Base-by-base conservation (phyloP, 2,113 vertebrate genomes). In the Neolamprologus variostigma region DNA sequence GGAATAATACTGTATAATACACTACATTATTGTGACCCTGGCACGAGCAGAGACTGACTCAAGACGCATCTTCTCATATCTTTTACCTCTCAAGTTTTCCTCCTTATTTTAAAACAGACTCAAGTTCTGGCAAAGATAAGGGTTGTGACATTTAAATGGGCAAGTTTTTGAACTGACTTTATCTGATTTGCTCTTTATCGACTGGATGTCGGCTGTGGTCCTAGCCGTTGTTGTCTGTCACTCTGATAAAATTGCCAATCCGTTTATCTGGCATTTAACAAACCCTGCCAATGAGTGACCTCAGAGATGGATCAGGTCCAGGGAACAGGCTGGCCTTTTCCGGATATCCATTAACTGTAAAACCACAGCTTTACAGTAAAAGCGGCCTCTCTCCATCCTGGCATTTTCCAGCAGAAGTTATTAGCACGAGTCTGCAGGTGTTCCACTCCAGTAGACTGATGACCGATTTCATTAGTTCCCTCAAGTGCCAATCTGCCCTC, bases 401-500 rank as follows among this genome's bases (percentile, higher is more conserved):
- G 8, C 59, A 55, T 47, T 19, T 33, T 47, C 12, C 3, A 47
- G 84, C 76, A 85, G 71, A 61, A 51, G 63, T 86, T 86, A 61
- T 92, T 90, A 92, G 84, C 80, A 31, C 79, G 59, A 86, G 57
- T 71, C 86, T 86, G 92, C 87, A 87, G 89, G 68, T 90, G 87
- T 93, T 92, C 81, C 86, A 73, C 82, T 85, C 81, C 87, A 85
- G 71, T 63, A 81, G 90, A 92, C 59, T 87, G 88, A 92, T 47
- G 81, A 83, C 14, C 42, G 16, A 50, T 89, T 90, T 85, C 89
- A 92, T 91, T 87, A 87, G 73, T 55, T 82, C 73, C 73, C 80
- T 68, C 66, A 84, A 88, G 83, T 90, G 89, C 76, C 87, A 87
- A 83, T 90, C 85, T 90, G 85, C 31, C 57, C 81, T 86, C 59